Evolutionary conservation across 1,140 invertebrate species (phyloP).

Genomic region (Eriocheir sinensis): DNA sequence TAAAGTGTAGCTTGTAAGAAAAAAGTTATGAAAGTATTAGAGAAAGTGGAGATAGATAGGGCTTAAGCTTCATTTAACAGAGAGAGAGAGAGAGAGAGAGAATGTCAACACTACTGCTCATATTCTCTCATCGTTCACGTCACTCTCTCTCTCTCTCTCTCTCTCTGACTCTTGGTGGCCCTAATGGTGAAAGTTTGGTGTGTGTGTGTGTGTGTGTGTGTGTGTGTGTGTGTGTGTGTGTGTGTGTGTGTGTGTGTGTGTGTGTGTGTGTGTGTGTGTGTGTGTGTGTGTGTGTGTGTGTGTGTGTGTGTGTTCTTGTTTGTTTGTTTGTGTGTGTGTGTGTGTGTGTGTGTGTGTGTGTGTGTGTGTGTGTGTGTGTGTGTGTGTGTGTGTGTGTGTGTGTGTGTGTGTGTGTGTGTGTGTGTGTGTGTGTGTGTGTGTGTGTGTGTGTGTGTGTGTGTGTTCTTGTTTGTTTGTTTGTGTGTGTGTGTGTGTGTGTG

Average conservation of each 20-base stretch:
- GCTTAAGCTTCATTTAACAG: too few relatives aligned
- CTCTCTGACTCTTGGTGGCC: neutral
- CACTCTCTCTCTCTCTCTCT: too few relatives aligned
- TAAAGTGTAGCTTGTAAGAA: too few relatives aligned
- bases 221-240: constrained; percentile 21
- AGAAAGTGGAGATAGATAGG: too few relatives aligned
- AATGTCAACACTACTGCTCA: too few relatives aligned
- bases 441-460: constrained; percentile 22
- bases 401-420: too few relatives aligned
- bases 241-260: constrained; percentile 19
- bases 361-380: constrained; percentile 21
- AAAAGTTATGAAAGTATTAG: too few relatives aligned
- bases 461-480: too few relatives aligned
- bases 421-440: neutral
- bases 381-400: constrained; percentile 5
- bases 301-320: neutral
- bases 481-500: constrained; percentile 20
- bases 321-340: constrained; percentile 22
- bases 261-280: neutral
- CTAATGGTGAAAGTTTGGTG: neutral
- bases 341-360: constrained; percentile 21
- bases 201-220: constrained; percentile 21
- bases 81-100: too few relatives aligned
- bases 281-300: too few relatives aligned
- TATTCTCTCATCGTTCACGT: too few relatives aligned